Evolutionary conservation across 1,140 invertebrate genomes (phyloP), one percentile per base, ranked within the genome.

Genomic region (Ephestia elutella): DNA sequence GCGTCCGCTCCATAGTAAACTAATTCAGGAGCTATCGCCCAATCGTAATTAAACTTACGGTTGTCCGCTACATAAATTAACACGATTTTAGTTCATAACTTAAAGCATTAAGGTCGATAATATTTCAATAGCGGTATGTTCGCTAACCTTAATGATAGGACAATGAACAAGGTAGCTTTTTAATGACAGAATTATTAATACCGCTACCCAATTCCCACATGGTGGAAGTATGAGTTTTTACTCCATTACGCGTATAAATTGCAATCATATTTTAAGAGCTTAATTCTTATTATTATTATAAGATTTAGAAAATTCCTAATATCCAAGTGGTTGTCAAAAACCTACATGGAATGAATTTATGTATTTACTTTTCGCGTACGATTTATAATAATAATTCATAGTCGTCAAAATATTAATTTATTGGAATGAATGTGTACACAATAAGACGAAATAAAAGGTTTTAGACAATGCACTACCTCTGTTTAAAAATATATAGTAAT

Each of bases 181-280:
- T 44, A 44, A 44, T 44, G 38, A 13, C 15, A 10, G 7, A 44
- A 44, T 25, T 44, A 44, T 44, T 44, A 15, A 44, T 44, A 44
- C 38, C 38, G 38, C 38, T 44, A 44, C 38, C 38, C 15, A 44
- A n/a, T 44, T 44, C 15, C 38, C 38, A 44, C n/a, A 44, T 44
- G 10, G 5, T 44, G 15, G 38, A 44, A 44, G n/a, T 44, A 15
- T 15, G 32, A n/a, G 15, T 44, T 15, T 44, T n/a, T 44, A 15
- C n/a, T 44, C 5, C 38, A 15, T 17, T 44, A 17, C 11, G 30
- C 30, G 3, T 32, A 32, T 8, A 32, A 32, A 32, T 32, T 11
- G 11, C 30, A 32, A 8, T 7, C 9, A 32, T 32, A 8, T 5
- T 32, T 5, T 11, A 32, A 7, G 30, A 32, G 3, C 30, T 32